Evolutionary conservation across 2,888 invertebrate genomes (phyloP), one percentile per base, ranked within the genome.

Genomic region (Hirtodrosophila cameraria): DNA sequence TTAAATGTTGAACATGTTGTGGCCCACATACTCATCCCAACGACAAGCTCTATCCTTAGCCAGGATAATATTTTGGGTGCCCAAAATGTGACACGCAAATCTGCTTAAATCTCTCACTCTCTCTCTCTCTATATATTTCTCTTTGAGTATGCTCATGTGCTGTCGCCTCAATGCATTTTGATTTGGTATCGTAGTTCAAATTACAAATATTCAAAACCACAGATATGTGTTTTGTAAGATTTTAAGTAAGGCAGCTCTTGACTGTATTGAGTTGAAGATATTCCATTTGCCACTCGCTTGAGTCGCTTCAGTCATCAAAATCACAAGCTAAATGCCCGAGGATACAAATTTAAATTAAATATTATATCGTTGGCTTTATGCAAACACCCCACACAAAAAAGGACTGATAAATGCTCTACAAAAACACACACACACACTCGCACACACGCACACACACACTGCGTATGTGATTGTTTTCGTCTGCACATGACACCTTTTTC

Each of bases 311-410:
- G 48, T 54, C 43, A n/a, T 42, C 45, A 46, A 69, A 61, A 46
- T 69, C 57, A 67, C 38, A 57, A 59, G 48, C 42, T 31, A 46
- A 70, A 49, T 61, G 75, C 79, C 59, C 8, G 25, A 16, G 64
- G 73, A 58, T 53, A 53, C 61, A 52, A 67, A 62, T 80, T 83
- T 65, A 80, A 83, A 76, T 76, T 70, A 73, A 73, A 83, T 79
- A 68, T 83, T 76, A 54, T 45, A 48, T 45, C 59, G 43, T 54
- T 59, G 67, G 50, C 42, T 62, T 60, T 46, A 50, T 60, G 54
- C 53, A 62, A 55, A 66, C 20, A 62, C 58, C 58, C 58, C 38
- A 6, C 6, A n/a, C 33, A 33, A 43, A 15, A 49, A 46, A 50
- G 38, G 16, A 52, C 50, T 52, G 80, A 82, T 73, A 70, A 71